phyloP scores from a whole-genome alignment of 1,140 invertebrate genomes.

The Conus betulinus region DNA sequence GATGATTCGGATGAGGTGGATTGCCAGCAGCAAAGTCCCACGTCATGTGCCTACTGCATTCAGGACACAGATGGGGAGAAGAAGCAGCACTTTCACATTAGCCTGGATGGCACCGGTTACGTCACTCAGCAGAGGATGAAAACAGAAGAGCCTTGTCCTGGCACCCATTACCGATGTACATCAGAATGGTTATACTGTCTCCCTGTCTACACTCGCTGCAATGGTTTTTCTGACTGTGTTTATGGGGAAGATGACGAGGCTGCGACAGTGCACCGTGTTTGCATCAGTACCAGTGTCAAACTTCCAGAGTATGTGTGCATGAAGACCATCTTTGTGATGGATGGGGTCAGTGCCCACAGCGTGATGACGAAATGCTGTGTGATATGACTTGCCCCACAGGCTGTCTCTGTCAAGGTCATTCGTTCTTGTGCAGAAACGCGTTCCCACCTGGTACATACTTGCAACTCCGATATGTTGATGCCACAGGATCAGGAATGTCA shows the following conservation, averaged over 20 bases:
- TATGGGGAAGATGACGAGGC: constrained; percentile 24
- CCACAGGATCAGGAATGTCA: not conserved
- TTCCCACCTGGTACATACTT: not conserved
- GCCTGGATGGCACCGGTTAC: not conserved
- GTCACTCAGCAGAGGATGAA: not conserved
- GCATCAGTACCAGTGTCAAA: constrained; percentile 14
- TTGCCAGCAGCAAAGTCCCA: not conserved
- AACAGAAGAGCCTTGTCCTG: not conserved
- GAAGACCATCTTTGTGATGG: constrained; percentile 34
- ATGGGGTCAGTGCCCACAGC: constrained; percentile 13
- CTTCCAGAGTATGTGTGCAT: constrained; percentile 27
- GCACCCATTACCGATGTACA: not conserved
- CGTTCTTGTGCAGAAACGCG: not conserved
- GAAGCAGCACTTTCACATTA: not conserved
- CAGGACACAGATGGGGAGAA: not conserved
- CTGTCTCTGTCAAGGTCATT: constrained; percentile 21
- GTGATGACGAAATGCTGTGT: constrained; percentile 36
- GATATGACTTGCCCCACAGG: constrained; percentile 17
- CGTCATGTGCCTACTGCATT: not conserved
- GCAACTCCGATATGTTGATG: constrained; percentile 19
- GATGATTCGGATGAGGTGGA: not conserved
- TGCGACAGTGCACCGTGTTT: constrained; percentile 1
- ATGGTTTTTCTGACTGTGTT: constrained; percentile 25
- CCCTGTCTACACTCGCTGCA: constrained; percentile 36
- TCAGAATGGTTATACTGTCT: not conserved